These are phyloP conservation scores for Pteria penguin DNA, from an alignment of 2,888 invertebrate genomes.

Conservation along the genomic window DNA sequence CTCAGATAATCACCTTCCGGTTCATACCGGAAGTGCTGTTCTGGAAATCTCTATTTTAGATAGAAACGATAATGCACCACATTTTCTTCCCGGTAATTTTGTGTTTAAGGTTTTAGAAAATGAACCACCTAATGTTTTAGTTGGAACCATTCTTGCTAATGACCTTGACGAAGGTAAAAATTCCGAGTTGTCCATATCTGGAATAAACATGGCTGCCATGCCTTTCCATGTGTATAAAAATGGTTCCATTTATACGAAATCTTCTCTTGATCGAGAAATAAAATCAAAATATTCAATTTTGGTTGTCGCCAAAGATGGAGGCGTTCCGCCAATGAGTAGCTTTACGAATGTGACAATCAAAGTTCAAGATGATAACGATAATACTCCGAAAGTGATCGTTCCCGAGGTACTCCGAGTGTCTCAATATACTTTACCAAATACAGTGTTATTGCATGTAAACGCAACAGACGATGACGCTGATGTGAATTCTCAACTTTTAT, in stretches of 20 bases:
- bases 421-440: constrained; percentile 36
- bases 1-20: constrained; percentile 44
- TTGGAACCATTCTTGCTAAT: constrained; percentile 46
- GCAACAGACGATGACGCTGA: constrained; percentile 36
- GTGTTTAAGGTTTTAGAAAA: constrained; percentile 53
- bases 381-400: constrained; percentile 66
- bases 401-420: constrained; percentile 61
- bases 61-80: constrained; percentile 54
- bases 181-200: constrained; percentile 51
- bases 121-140: constrained; percentile 41
- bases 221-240: constrained; percentile 60
- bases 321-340: constrained; percentile 52
- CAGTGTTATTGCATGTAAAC: constrained; percentile 20
- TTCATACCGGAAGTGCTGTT: constrained; percentile 57
- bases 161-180: constrained; percentile 64
- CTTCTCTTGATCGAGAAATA: constrained; percentile 62
- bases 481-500: constrained; percentile 28
- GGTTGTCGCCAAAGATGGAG: constrained; percentile 61
- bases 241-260: constrained; percentile 59
- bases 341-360: constrained; percentile 53
- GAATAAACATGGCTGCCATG: constrained; percentile 36
- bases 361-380: constrained; percentile 67
- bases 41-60: constrained; percentile 52
- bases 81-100: constrained; percentile 46
- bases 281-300: constrained; percentile 53